These are phyloP conservation scores for Eugnorisma glareosa DNA, from an alignment of 2,888 invertebrate species.

Conservation along the genomic window DNA sequence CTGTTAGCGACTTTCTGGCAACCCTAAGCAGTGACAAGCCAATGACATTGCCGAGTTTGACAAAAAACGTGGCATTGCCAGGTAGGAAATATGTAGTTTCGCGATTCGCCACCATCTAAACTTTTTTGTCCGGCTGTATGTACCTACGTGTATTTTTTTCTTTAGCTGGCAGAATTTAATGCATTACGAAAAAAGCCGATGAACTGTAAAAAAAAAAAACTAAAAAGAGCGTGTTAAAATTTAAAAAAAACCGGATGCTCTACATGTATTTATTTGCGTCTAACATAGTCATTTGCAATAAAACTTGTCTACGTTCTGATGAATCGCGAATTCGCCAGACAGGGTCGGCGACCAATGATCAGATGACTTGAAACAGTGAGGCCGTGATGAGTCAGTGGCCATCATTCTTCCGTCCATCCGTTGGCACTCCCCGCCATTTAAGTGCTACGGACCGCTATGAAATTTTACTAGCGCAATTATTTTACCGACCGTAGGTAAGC, in stretches of 20 bases:
- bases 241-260: constrained; percentile 39
- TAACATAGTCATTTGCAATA: constrained; percentile 24
- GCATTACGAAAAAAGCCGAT: constrained; percentile 6
- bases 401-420: constrained; percentile 30
- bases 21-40: no score
- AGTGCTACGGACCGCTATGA: constrained; percentile 45
- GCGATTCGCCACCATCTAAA: no score
- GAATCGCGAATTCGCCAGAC: constrained; percentile 24
- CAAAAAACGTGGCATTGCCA: no score
- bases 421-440: constrained; percentile 64
- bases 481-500: constrained; percentile 30
- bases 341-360: constrained; percentile 52
- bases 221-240: neutral
- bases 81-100: no score
- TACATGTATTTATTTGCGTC: constrained; percentile 18
- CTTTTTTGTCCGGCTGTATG: no score
- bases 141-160: neutral
- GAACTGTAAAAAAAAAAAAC: constrained; percentile 13
- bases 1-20: no score
- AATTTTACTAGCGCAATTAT: constrained; percentile 54
- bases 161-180: neutral
- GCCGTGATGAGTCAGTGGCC: constrained; percentile 66
- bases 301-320: constrained; percentile 47
- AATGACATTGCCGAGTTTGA: no score
- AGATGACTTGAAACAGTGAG: constrained; percentile 58